A percentile compares a stretch with the other conserved stretches of the same genome.
These are phyloP conservation scores for Hydropotes inermis DNA, from an alignment of 2,113 vertebrate genomes.

Conservation along the genomic window DNA sequence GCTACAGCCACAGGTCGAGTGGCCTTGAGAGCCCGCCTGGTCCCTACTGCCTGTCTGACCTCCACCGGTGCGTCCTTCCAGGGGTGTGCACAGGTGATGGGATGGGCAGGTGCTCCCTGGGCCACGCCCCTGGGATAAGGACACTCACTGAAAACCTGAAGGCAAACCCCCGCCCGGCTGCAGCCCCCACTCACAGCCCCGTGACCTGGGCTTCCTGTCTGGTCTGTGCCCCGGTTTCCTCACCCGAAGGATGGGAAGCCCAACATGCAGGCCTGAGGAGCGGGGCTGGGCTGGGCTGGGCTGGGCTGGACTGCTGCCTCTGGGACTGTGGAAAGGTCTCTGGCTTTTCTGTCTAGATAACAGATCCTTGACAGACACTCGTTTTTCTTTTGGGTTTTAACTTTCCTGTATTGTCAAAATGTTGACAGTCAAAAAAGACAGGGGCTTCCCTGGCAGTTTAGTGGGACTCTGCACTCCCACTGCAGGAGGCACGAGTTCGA, in stretches of 20 bases:
- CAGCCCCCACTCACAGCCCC: neutral
- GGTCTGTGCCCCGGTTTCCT: neutral
- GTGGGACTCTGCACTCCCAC: neutral
- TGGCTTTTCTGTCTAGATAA: neutral
- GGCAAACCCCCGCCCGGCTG: neutral
- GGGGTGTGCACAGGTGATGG: neutral
- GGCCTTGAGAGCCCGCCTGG: neutral
- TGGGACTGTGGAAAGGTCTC: neutral
- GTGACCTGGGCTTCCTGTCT: neutral
- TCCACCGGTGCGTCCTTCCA: fast-evolving
- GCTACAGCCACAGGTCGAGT: neutral
- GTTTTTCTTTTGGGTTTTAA: neutral
- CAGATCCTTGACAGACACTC: neutral
- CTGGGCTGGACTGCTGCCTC: neutral
- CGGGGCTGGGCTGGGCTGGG: neutral
- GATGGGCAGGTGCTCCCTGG: neutral
- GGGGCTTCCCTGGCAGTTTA: neutral
- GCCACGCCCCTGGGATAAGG: neutral
- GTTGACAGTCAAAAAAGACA: neutral
- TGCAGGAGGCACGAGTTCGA: neutral
- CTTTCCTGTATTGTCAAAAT: neutral
- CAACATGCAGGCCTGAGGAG: neutral
- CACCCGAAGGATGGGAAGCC: neutral
- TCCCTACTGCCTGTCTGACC: neutral
- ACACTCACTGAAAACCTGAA: neutral